Evolutionary conservation across 2,113 vertebrate genomes (phyloP).

Genomic region (Cricetomys ansorgei): DNA sequence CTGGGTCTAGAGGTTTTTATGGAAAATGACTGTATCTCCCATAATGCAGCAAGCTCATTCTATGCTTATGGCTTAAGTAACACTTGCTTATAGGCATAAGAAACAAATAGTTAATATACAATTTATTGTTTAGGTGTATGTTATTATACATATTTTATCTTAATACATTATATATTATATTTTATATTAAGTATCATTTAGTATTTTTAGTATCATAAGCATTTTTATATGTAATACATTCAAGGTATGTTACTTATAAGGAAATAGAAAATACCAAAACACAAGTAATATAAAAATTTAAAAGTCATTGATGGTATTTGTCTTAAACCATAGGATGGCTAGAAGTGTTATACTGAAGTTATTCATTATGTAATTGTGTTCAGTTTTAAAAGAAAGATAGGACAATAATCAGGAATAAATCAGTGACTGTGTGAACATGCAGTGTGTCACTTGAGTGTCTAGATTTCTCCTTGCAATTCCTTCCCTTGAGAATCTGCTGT

Average conservation of each 20-base stretch:
- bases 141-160: neutral
- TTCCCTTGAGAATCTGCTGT: neutral
- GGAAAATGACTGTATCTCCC: neutral
- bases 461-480: neutral
- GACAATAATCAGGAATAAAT: neutral
- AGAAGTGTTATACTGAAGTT: neutral
- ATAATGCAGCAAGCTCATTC: neutral
- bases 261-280: neutral
- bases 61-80: neutral
- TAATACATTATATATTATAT: neutral
- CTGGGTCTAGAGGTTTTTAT: neutral
- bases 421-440: neutral
- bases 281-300: neutral
- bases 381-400: neutral
- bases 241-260: neutral
- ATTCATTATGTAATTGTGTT: neutral
- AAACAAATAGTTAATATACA: neutral
- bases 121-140: neutral
- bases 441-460: neutral
- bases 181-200: neutral
- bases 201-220: neutral
- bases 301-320: neutral
- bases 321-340: neutral
- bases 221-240: neutral
- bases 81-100: neutral